Conservation (phyloP, 2,113 vertebrate species). For the Tragelaphus imberbis region DNA sequence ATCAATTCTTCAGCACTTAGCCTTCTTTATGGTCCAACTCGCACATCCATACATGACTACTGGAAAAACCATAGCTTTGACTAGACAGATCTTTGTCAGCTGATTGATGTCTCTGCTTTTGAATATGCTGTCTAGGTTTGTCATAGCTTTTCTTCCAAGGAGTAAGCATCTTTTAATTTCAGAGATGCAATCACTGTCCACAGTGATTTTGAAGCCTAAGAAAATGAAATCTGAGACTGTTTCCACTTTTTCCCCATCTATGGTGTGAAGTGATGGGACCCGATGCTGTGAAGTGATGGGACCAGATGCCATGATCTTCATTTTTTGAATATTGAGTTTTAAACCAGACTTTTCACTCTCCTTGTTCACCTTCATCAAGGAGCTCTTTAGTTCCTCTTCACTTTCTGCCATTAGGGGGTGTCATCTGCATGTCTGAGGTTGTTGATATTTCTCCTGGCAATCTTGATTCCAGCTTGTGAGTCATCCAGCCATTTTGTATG, state of each 20-base stretch:
- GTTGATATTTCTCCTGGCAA: background rate
- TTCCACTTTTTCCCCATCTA: background rate
- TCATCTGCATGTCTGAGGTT: background rate
- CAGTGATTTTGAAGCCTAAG: background rate
- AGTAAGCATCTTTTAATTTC: background rate
- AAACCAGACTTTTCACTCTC: background rate
- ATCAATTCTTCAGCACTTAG: background rate
- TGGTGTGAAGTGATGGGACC: background rate
- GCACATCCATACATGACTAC: background rate
- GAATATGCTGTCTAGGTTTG: background rate
- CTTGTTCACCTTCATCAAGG: background rate
- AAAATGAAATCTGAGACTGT: background rate
- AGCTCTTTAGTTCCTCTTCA: background rate
- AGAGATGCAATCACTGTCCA: background rate
- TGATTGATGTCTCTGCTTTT: background rate
- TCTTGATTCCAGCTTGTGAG: background rate
- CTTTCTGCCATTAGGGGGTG: background rate
- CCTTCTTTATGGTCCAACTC: background rate
- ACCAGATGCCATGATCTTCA: background rate
- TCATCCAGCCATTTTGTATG: background rate
- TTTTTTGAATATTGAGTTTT: background rate
- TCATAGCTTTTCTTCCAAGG: background rate
- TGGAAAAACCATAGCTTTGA: background rate
- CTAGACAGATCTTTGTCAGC: background rate
- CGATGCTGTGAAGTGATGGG: background rate